Evolutionary conservation across 2,113 vertebrate species (phyloP), one percentile per base, ranked within the genome.

Genomic region (Solenodon paradoxus): DNA sequence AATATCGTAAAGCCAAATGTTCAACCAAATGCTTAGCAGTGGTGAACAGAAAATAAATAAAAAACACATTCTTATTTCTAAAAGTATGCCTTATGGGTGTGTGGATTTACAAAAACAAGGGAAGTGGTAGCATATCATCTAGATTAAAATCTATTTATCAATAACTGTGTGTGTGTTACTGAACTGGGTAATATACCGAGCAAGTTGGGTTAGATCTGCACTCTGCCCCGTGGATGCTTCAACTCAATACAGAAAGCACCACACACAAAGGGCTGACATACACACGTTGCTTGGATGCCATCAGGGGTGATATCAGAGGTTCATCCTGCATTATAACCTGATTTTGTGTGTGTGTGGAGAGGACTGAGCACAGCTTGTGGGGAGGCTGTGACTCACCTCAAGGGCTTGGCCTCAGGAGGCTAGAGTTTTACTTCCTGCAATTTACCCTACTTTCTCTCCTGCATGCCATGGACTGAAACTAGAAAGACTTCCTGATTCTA

Each of bases 11-110:
- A 94, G 75, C n/a, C 53, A 28, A 22, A 22, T 5, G 20, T 57
- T 95, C 74, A 92, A 86, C 53, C n/a, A 82, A 72, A 93, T 74
- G 74, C 38, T 94, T 45, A 90, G 40, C 53, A 75, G 11, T 19
- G 6, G 10, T 77, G n/a, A 93, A 74, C 38, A 94, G 61, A 92
- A 77, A 77, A 51, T 61, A 68, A n/a, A 75, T 88, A 1, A 40
- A 88, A 95, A 95, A 11, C 8, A 55, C 30, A 75, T 66, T 88
- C 11, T 64, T 66, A 77, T 86, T 88, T 42, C 64, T 28, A 5
- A 78, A 63, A 66, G 47, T 63, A 92, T 77, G 64, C 4, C 22
- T 9, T 59, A 42, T 32, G 28, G 8, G 6, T 80, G 15, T 77
- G 78, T 42, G n/a, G 80, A 68, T 71, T 40, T 84, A 64, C 38